A percentile compares a stretch with the other conserved stretches of the same genome.
phyloP scores from a whole-genome alignment of 2,797 vertebrate species.

The Notoglanidium macrostoma region DNA sequence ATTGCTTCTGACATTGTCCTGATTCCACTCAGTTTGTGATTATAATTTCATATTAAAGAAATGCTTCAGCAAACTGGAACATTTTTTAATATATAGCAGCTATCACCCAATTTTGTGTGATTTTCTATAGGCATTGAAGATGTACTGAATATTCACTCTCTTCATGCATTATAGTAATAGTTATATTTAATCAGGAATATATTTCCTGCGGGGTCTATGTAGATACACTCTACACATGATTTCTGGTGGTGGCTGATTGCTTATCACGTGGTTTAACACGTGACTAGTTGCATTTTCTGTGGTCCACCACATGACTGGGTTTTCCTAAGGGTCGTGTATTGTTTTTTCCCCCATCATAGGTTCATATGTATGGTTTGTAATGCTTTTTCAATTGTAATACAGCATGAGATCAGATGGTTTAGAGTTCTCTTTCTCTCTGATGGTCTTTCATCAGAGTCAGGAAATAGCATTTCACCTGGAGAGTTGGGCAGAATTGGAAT shows the following conservation, averaged over 20 bases:
- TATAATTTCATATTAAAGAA: not conserved
- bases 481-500: conserved; percentile 36
- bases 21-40: not conserved
- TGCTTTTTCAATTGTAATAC: not conserved
- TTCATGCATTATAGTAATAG: not conserved
- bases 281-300: not conserved
- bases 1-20: not conserved
- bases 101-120: not conserved
- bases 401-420: conserved; percentile 8
- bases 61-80: not conserved
- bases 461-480: conserved; percentile 38
- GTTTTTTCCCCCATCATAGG: not conserved
- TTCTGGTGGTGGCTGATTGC: not conserved
- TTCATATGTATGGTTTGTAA: not conserved
- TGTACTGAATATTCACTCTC: not conserved
- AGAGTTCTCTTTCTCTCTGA: not conserved
- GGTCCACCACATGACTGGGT: not conserved
- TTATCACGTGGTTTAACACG: not conserved
- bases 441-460: conserved; percentile 40
- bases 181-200: not conserved
- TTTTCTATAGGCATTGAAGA: not conserved
- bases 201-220: not conserved
- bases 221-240: not conserved
- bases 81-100: conserved; percentile 10
- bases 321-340: not conserved